phyloP scores from a whole-genome alignment of 1,140 invertebrate species.

The Tenebrio molitor region DNA sequence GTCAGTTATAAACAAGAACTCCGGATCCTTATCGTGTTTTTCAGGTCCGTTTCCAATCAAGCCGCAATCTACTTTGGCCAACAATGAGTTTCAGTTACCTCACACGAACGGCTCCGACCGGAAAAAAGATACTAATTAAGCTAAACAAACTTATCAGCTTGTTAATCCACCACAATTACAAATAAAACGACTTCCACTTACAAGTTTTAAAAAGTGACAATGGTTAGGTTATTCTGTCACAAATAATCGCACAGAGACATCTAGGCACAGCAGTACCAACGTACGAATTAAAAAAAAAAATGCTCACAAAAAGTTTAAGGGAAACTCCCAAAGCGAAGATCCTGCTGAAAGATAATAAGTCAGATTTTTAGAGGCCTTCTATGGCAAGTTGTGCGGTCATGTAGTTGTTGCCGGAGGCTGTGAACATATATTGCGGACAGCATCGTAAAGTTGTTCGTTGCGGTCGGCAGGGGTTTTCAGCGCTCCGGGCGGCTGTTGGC shows the following conservation, averaged over 20 bases:
- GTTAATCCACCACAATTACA: neutral
- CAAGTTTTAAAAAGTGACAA: neutral
- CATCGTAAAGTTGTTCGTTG: slow-evolving; percentile 48
- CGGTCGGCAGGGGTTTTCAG: slow-evolving; percentile 39
- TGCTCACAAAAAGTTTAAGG: no score
- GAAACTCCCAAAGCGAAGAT: no score
- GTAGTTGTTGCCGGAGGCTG: slow-evolving; percentile 32
- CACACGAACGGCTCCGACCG: slow-evolving; percentile 1
- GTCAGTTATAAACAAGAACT: slow-evolving; percentile 32
- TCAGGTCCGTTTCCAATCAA: slow-evolving; percentile 1
- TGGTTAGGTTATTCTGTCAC: no score
- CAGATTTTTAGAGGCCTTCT: slow-evolving; percentile 11
- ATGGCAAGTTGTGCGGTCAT: slow-evolving; percentile 20
- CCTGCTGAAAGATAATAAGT: neutral
- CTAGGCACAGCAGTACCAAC: no score
- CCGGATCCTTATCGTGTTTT: slow-evolving; percentile 16
- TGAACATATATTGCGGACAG: slow-evolving; percentile 40
- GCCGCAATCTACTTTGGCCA: neutral
- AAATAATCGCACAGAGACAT: no score
- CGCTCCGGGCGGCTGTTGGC: slow-evolving; percentile 48
- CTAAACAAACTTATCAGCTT: neutral
- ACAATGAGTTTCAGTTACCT: neutral
- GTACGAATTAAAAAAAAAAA: no score
- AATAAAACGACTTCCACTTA: no score
- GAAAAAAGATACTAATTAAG: neutral